Evolutionary conservation across 2,888 invertebrate genomes (phyloP).

Genomic region (Salticus scenicus): DNA sequence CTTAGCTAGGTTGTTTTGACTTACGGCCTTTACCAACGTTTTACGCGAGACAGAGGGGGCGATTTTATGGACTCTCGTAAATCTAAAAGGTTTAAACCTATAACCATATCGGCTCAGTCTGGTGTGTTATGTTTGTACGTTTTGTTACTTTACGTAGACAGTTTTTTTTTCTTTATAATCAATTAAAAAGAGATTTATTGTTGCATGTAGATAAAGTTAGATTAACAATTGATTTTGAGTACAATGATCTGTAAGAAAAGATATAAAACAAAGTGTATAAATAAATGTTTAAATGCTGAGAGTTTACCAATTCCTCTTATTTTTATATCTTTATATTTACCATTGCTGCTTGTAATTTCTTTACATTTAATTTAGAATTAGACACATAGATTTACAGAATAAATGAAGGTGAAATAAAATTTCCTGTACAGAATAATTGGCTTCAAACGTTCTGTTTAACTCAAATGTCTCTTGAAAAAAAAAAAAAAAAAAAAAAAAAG

Average conservation of each 20-base stretch:
- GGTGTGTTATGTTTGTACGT: slow-evolving; percentile 13
- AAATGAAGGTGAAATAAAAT: neutral
- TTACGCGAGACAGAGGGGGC: slow-evolving; percentile 21
- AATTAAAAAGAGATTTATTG: slow-evolving; percentile 62
- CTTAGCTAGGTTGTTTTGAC: slow-evolving; percentile 47
- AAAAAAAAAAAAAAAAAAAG: no score
- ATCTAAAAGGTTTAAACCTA: slow-evolving; percentile 52
- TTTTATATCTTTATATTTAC: neutral
- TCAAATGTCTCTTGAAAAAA: neutral
- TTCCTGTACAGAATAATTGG: neutral
- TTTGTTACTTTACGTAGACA: slow-evolving; percentile 23
- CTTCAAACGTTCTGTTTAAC: neutral
- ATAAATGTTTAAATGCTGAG: slow-evolving; percentile 16
- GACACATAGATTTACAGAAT: neutral
- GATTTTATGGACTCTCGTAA: slow-evolving; percentile 50
- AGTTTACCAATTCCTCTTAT: slow-evolving; percentile 11
- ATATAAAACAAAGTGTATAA: slow-evolving; percentile 22
- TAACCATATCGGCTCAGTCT: slow-evolving; percentile 54
- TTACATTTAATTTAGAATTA: neutral
- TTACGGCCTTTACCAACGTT: slow-evolving; percentile 34
- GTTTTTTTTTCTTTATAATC: slow-evolving; percentile 46
- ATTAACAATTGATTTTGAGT: slow-evolving; percentile 44
- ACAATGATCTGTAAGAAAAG: slow-evolving; percentile 37
- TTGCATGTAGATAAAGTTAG: slow-evolving; percentile 40
- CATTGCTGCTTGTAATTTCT: neutral